Percentiles rank a stretch among this genome's conserved stretches.
These are phyloP conservation scores for Penaeus chinensis DNA, from an alignment of 1,140 invertebrate species.

Conservation along the genomic window DNA sequence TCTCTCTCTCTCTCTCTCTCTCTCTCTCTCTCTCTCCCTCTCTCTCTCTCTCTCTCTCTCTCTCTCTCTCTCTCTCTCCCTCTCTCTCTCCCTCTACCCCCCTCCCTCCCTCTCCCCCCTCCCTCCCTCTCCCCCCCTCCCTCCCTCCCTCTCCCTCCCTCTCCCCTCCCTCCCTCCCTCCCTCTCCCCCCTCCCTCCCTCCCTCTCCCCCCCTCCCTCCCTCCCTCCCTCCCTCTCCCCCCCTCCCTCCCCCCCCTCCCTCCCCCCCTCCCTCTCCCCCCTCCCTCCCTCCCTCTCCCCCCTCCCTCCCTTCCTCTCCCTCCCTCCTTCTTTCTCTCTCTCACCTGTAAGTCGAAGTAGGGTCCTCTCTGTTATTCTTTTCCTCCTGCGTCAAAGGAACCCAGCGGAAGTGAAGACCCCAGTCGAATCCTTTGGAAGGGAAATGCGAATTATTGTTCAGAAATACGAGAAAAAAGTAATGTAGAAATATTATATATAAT, in stretches of 20 bases:
- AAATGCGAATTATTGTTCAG: conserved; percentile 12
- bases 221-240: not conserved
- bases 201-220: not conserved
- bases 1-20: too few relatives aligned
- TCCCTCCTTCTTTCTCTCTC: not conserved
- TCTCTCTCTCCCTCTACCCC: too few relatives aligned
- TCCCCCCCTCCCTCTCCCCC: not conserved
- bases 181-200: not conserved
- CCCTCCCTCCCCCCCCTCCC: not conserved
- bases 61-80: too few relatives aligned
- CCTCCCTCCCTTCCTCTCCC: not conserved
- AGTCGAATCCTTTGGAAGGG: conserved; percentile 70
- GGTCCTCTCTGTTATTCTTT: conserved; percentile 61
- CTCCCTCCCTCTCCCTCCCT: too few relatives aligned
- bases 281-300: not conserved
- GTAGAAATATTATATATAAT: not conserved
- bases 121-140: not conserved
- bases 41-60: too few relatives aligned
- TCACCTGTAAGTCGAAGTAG: conserved; percentile 39
- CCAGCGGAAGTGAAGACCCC: conserved; percentile 74
- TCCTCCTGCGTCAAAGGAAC: conserved; percentile 72
- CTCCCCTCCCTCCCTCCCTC: conserved; percentile 64
- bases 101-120: not conserved
- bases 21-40: too few relatives aligned
- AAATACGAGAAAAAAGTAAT: not conserved